These are phyloP conservation scores for Limnodromus scolopaceus DNA, from an alignment of 2,797 vertebrate genomes.

Conservation along the genomic window DNA sequence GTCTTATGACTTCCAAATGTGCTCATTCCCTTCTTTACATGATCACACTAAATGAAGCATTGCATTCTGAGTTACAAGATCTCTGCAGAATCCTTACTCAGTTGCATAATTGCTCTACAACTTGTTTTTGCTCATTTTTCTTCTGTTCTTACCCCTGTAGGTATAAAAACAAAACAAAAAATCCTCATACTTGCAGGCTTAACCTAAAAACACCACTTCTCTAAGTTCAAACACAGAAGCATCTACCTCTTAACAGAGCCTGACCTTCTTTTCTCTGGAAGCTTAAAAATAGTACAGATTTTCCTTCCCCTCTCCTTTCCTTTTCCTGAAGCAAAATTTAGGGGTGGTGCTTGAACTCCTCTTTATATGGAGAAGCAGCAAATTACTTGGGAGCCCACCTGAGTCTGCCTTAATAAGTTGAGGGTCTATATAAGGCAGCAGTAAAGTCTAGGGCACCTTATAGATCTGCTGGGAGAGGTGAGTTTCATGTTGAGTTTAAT, in stretches of 20 bases:
- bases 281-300: rapidly evolving
- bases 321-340: neutral
- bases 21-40: neutral
- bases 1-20: neutral
- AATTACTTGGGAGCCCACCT: neutral
- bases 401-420: neutral
- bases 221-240: neutral
- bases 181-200: rapidly evolving
- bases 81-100: neutral
- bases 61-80: rapidly evolving
- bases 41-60: neutral
- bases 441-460: rapidly evolving
- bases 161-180: rapidly evolving
- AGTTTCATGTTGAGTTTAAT: rapidly evolving
- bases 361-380: neutral
- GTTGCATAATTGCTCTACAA: rapidly evolving
- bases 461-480: neutral
- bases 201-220: neutral
- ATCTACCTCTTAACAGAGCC: neutral
- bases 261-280: rapidly evolving
- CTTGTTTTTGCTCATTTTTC: neutral
- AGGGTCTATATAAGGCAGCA: neutral
- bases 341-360: neutral
- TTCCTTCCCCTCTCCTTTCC: rapidly evolving
- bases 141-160: neutral